phyloP scores from a whole-genome alignment of 2,113 vertebrate genomes.

The Scomber scombrus region DNA sequence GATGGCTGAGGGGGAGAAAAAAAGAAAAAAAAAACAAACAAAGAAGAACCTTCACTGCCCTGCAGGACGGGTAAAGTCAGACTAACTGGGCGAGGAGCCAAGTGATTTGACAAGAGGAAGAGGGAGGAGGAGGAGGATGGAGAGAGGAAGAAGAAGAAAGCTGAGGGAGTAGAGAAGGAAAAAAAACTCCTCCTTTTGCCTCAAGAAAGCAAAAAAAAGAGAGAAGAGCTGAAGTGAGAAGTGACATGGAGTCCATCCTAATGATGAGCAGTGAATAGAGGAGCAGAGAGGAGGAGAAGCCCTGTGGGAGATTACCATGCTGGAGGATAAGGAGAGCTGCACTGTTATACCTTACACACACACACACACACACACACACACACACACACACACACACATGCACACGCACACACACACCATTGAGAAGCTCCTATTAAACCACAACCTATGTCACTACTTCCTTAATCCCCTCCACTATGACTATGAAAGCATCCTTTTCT shows the following conservation, averaged over 20 bases:
- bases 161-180: constrained; percentile 1
- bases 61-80: constrained; percentile 42
- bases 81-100: constrained; percentile 32
- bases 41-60: constrained; percentile 29
- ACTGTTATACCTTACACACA: not conserved
- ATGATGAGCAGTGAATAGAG: constrained; percentile 60
- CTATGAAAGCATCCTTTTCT: constrained; percentile 24
- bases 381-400: constrained; percentile 23
- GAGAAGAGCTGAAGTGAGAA: constrained; percentile 59
- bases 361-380: constrained; percentile 20
- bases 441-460: constrained; percentile 46
- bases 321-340: constrained; percentile 40
- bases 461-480: constrained; percentile 29
- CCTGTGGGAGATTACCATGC: constrained; percentile 57
- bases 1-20: not conserved
- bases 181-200: constrained; percentile 35
- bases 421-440: constrained; percentile 37
- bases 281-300: constrained; percentile 38
- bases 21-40: not conserved
- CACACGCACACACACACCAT: not conserved
- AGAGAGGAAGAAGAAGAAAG: not conserved
- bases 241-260: constrained; percentile 67
- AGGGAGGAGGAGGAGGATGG: not conserved
- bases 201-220: constrained; percentile 34
- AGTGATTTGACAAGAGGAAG: constrained; percentile 48